Evolutionary conservation across 2,113 vertebrate genomes (phyloP).

Genomic region (Hydrolagus affinis): DNA sequence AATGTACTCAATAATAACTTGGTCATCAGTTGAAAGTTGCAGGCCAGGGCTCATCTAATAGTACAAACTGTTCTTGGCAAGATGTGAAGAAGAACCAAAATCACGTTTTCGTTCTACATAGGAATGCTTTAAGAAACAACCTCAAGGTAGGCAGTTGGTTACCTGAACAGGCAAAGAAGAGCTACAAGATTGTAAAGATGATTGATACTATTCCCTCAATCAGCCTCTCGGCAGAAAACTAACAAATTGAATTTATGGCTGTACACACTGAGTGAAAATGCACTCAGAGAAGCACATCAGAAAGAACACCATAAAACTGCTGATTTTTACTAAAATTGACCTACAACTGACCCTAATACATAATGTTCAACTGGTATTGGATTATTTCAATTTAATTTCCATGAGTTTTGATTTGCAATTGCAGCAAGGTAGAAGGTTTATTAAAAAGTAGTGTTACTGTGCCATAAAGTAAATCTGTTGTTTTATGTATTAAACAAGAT

Average conservation of each 20-base stretch:
- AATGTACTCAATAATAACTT: neutral
- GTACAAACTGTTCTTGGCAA: neutral
- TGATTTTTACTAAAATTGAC: neutral
- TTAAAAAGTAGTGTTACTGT: neutral
- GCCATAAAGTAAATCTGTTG: neutral
- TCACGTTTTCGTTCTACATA: neutral
- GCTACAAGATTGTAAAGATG: neutral
- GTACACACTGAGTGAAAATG: neutral
- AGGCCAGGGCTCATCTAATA: neutral
- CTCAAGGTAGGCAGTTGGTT: neutral
- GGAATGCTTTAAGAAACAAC: neutral
- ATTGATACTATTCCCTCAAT: constrained; percentile 20
- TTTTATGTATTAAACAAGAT: neutral
- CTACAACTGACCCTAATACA: neutral
- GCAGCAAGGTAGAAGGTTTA: constrained; percentile 3
- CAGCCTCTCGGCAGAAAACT: constrained; percentile 27
- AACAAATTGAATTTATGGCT: constrained; percentile 29
- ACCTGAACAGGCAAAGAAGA: neutral
- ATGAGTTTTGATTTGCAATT: neutral
- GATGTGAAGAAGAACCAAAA: neutral
- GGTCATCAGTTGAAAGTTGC: neutral
- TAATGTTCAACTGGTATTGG: constrained; percentile 2
- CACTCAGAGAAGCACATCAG: constrained; percentile 2
- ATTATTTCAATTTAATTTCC: constrained; percentile 7
- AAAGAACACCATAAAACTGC: constrained; percentile 22